phyloP scores from a whole-genome alignment of 2,113 vertebrate species.

The Bambusicola thoracicus region DNA sequence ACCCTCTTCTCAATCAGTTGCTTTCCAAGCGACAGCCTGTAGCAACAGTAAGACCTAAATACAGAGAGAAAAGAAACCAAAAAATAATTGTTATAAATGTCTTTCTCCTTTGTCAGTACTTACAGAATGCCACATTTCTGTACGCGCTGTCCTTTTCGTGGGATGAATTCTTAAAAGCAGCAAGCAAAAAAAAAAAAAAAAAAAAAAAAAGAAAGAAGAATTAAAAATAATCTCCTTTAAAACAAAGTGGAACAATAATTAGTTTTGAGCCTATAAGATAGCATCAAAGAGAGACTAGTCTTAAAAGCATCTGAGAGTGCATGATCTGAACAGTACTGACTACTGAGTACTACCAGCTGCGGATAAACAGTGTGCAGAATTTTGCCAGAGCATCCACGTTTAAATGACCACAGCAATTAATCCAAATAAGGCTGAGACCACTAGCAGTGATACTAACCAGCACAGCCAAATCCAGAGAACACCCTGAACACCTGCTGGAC shows the following conservation, averaged over 20 bases:
- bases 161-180: not conserved
- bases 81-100: not conserved
- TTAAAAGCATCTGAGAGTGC: not conserved
- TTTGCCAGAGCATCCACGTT: not conserved
- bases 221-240: not conserved
- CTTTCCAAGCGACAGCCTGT: not conserved
- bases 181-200: not conserved
- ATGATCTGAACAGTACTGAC: not conserved
- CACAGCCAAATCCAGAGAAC: not conserved
- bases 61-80: not conserved
- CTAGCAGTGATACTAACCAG: not conserved
- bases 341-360: not conserved
- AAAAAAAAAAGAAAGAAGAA: not conserved
- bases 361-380: not conserved
- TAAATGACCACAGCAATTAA: not conserved
- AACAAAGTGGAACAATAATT: not conserved
- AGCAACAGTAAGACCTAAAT: not conserved
- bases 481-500: too few species aligned
- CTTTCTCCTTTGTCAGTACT: not conserved
- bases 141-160: not conserved
- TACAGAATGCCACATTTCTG: not conserved
- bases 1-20: constrained; percentile 24
- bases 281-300: not conserved
- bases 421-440: not conserved
- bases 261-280: not conserved